Base-by-base conservation (phyloP, 2,797 vertebrate species). In the Betta splendens region DNA sequence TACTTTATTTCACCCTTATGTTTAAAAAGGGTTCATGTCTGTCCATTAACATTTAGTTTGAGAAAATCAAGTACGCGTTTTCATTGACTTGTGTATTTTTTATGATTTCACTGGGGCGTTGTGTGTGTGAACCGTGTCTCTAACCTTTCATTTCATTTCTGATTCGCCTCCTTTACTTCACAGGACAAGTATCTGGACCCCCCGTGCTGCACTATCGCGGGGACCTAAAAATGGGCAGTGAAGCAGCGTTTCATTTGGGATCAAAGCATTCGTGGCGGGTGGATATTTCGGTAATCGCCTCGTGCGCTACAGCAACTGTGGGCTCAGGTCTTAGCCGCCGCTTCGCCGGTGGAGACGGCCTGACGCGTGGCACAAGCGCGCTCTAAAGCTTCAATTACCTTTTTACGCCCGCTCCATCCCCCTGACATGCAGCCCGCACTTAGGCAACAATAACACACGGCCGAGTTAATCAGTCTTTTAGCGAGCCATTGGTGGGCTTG, bases 261-360 rank as follows among this genome's bases (percentile, higher is more conserved):
- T 88, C 78, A 83, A 87, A 86, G 86, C 85, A 85, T 87, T 87
- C 84, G 76, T 80, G 23, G 71, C 81, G 52, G 68, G 60, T 73
- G 80, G 85, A 79, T 89, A 85, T 88, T 85, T 89, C 76, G 75
- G 81, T 89, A 88, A 91, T 86, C 72, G 50, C 85, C 79, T 71
- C 63, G 40, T 73, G 85, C 80, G 83, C 88, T 79, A 73, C 69
- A 85, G 78, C 87, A 88, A 90, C 83, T 89, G 87, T 8, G 49
- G 75, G 81, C 83, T 87, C 83, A 86, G 84, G 79, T 83, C 84
- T 84, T 79, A 85, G 79, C 67, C 69, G n/a, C 71, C 56, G 48
- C 67, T 76, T 86, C 78, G 85, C 83, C 74, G 56, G 77, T 80
- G 80, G 83, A 89, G 89, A 87, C 86, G 53, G 79, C 32, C 72